A percentile compares a stretch with the other conserved stretches of the same genome.
phyloP scores from a whole-genome alignment of 1,140 invertebrate genomes.

The Odontomachus brunneus region DNA sequence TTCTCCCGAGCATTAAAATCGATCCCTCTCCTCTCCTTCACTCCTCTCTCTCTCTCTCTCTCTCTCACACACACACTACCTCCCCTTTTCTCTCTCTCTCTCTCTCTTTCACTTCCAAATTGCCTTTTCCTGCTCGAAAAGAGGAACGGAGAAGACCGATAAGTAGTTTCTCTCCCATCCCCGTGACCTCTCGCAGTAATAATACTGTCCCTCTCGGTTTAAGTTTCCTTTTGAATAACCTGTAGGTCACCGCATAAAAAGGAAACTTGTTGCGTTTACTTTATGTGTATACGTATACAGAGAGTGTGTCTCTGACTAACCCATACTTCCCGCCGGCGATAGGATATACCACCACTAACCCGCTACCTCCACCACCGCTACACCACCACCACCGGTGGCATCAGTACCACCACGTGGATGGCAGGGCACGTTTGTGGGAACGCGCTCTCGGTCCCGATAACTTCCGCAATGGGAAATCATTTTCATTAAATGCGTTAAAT shows the following conservation, averaged over 20 bases:
- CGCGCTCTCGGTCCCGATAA: constrained; percentile 15
- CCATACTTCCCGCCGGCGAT: constrained; percentile 27
- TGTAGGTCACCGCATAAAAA: constrained; percentile 76
- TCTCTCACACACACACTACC: no score
- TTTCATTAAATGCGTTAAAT: background rate
- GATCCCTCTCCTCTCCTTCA: constrained; percentile 7
- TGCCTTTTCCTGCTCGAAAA: constrained; percentile 38
- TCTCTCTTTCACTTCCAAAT: no score
- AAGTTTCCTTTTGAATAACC: constrained; percentile 77
- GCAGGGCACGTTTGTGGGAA: constrained; percentile 19
- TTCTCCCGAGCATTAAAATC: constrained; percentile 54
- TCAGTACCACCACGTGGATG: background rate
- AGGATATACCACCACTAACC: constrained; percentile 2
- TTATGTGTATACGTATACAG: constrained; percentile 54
- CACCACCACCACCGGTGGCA: no score
- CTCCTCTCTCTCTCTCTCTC: no score
- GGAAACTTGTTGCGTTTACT: constrained; percentile 74
- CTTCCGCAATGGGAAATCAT: constrained; percentile 32
- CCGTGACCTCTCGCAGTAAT: constrained; percentile 71
- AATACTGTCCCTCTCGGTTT: constrained; percentile 71
- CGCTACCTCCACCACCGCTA: no score
- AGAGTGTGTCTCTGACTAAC: constrained; percentile 28
- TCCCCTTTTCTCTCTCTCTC: no score
- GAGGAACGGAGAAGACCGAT: constrained; percentile 67
- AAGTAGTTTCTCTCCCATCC: constrained; percentile 67